Evolutionary conservation across 2,797 vertebrate genomes (phyloP), one percentile per base, ranked within the genome.

Genomic region (Pseudochirops cupreus): DNA sequence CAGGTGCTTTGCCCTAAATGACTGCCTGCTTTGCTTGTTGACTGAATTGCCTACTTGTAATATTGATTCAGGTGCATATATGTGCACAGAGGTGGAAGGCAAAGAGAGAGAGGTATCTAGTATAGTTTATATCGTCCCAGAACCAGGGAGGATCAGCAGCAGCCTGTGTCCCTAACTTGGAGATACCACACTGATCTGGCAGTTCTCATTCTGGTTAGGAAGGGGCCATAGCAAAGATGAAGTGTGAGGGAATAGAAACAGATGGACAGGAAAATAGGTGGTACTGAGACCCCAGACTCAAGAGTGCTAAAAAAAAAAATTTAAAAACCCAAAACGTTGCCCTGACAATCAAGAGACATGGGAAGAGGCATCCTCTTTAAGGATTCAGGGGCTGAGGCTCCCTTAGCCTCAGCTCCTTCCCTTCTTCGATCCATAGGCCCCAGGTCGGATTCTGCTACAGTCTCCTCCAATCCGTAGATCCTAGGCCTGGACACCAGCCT

Each of bases 401-500:
- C 54, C 54, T 3, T 9, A 31, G 28, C 53, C 18, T n/a, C 90
- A 2, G 50, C 90, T 55, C 52, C 28, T 91, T 54, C 50, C 6
- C 53, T 24, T 54, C 52, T 31, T 52, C 82, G 6, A 52, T 18
- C 39, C 39, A 0, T 28, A 14, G 50, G 12, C 16, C 90, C 90
- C 31, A 11, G 52, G 26, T 54, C 28, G 50, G 26, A 54, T 54
- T 28, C 54, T 14, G 62, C 33, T 58, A 29, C 90, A 3, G 31
- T 59, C 58, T 82, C 90, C 6, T 56, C 93, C 95, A 11, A 56
- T 39, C 58, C 0, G 0, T 29, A 39, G 0, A 14, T 52, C 4
- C 18, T 56, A 16, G 0, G 90, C 91, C 4, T 52, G 54, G 33
- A 98, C 96, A 97, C 97, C 98, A 97, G 97, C 95, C 33, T 18